Evolutionary conservation across 2,888 invertebrate species (phyloP).

Genomic region (Zele albiditarsus): DNA sequence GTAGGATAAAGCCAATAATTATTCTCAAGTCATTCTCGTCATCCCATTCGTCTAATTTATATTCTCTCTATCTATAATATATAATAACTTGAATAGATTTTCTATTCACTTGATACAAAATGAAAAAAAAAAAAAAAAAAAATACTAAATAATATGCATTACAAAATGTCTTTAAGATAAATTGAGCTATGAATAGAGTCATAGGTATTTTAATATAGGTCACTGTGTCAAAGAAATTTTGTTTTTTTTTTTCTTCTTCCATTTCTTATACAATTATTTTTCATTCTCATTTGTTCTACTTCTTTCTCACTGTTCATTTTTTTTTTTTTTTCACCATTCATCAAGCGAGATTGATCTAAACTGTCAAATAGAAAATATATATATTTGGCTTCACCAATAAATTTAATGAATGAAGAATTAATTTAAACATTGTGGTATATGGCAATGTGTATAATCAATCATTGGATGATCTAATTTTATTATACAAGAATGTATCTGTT

Average conservation of each 20-base stretch:
- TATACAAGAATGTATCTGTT: not conserved
- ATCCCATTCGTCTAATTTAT: not conserved
- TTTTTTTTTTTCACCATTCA: not conserved
- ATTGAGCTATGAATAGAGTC: slow-evolving; percentile 3
- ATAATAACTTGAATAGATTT: slow-evolving; percentile 18
- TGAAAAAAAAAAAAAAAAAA: too few relatives aligned
- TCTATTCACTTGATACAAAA: not conserved
- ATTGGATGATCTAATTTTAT: slow-evolving; percentile 27
- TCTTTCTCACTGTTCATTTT: too few relatives aligned
- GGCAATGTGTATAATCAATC: slow-evolving; percentile 5
- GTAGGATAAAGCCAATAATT: not conserved
- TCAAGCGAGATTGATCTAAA: slow-evolving; percentile 6
- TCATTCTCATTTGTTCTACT: not conserved
- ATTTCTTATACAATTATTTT: not conserved
- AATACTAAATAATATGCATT: not conserved
- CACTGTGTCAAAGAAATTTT: slow-evolving; percentile 11
- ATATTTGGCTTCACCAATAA: not conserved
- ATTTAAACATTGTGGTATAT: slow-evolving; percentile 3
- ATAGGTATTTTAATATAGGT: slow-evolving; percentile 23
- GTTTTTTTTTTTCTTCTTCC: not conserved
- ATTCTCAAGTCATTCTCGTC: slow-evolving; percentile 5
- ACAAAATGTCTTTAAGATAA: not conserved
- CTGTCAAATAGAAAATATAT: slow-evolving; percentile 9
- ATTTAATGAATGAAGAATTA: slow-evolving; percentile 11
- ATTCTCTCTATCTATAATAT: not conserved